phyloP scores from a whole-genome alignment of 2,888 invertebrate species.

The Ptychoptera contaminata region DNA sequence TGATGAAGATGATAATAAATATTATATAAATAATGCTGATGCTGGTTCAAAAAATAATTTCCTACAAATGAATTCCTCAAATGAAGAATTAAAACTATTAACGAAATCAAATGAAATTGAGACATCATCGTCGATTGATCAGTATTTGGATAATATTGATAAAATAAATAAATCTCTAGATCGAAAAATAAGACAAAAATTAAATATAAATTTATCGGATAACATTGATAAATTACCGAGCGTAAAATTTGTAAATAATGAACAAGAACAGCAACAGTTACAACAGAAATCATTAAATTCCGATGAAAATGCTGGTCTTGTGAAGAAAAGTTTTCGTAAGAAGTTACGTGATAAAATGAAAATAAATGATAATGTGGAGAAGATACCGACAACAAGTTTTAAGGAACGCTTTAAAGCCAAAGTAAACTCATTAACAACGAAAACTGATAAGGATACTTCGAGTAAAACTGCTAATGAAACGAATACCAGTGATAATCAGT shows the following conservation, averaged over 20 bases:
- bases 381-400: not conserved
- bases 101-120: not conserved
- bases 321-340: not conserved
- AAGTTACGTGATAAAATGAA: conserved; percentile 2
- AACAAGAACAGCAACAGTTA: not conserved
- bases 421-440: too few relatives aligned
- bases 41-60: conserved; percentile 9
- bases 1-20: not conserved
- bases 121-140: conserved; percentile 25
- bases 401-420: not conserved
- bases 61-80: conserved; percentile 3
- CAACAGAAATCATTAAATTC: not conserved
- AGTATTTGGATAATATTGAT: conserved; percentile 27
- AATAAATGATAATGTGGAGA: not conserved
- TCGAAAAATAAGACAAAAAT: conserved; percentile 22
- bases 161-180: conserved; percentile 25
- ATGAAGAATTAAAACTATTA: conserved; percentile 5
- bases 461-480: too few relatives aligned
- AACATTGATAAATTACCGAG: not conserved
- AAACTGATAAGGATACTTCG: too few relatives aligned
- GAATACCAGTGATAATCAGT: too few relatives aligned
- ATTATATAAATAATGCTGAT: not conserved
- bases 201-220: not conserved
- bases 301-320: not conserved
- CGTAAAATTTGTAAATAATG: too few relatives aligned